Percentiles rank a stretch among this genome's conserved stretches.
phyloP scores from a whole-genome alignment of 35 echinoderm and acorn worm species.

The Ptychodera flava region DNA sequence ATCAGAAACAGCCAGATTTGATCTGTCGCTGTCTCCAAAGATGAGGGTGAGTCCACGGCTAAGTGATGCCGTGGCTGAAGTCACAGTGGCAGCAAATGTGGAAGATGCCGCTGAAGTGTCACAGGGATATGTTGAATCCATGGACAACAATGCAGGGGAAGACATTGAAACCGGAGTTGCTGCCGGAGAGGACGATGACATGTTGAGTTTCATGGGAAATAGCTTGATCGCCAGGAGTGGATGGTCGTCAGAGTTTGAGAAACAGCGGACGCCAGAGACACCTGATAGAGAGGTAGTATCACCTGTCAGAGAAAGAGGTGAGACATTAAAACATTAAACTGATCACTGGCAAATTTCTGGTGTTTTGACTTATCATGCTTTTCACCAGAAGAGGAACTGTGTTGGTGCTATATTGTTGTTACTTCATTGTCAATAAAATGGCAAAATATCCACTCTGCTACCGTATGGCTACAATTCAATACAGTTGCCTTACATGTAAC shows the following conservation, averaged over 20 bases:
- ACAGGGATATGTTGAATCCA: not conserved
- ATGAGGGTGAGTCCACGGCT: not conserved
- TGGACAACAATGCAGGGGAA: not conserved
- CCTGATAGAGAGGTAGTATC: not conserved
- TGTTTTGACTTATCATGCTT: too few relatives aligned
- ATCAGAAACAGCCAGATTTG: not conserved
- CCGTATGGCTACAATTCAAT: too few relatives aligned
- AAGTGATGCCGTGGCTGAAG: not conserved
- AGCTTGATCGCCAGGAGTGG: constrained; percentile 56
- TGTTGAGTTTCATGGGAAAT: constrained; percentile 52
- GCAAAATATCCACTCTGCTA: too few relatives aligned
- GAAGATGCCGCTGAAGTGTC: constrained; percentile 8
- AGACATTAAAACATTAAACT: too few relatives aligned
- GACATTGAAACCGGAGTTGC: constrained; percentile 11
- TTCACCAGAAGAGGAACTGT: too few relatives aligned
- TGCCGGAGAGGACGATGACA: constrained; percentile 18
- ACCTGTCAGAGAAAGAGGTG: not conserved
- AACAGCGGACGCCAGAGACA: constrained; percentile 8
- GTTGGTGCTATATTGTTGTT: too few relatives aligned
- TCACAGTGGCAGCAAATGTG: not conserved
- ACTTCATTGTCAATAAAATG: too few relatives aligned
- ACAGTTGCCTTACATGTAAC: too few relatives aligned
- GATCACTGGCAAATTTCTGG: too few relatives aligned
- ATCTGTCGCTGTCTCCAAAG: too few relatives aligned
- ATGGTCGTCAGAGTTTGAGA: constrained; percentile 84